Conservation (phyloP, 1,140 invertebrate genomes). For the Drepana arcuata region DNA sequence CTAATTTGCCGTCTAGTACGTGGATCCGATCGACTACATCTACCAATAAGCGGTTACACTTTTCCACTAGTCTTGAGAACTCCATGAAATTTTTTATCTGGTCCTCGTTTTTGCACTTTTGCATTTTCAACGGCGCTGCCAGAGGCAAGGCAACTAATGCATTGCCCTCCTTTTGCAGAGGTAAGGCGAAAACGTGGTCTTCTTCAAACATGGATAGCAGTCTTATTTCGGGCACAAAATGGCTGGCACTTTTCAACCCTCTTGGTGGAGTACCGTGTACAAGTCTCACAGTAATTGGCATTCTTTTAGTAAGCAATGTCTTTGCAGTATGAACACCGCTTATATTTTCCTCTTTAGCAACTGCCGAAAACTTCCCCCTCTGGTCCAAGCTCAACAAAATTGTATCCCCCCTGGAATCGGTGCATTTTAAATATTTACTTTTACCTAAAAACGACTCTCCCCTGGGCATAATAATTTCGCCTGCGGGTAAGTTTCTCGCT, state of each 20-base stretch:
- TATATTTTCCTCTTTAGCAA: constrained; percentile 93
- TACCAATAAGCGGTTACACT: constrained; percentile 82
- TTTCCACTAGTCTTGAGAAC: constrained; percentile 85
- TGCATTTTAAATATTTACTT: constrained; percentile 87
- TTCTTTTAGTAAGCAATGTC: constrained; percentile 87
- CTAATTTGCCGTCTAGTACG: constrained; percentile 83
- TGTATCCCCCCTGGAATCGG: constrained; percentile 87
- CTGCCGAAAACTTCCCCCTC: constrained; percentile 89
- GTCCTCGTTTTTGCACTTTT: constrained; percentile 87
- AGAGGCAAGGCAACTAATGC: constrained; percentile 87
- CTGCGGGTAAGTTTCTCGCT: constrained; percentile 79
- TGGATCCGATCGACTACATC: constrained; percentile 90
- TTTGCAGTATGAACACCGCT: constrained; percentile 91
- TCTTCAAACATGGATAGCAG: constrained; percentile 88
- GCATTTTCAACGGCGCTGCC: constrained; percentile 88
- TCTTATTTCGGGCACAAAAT: constrained; percentile 88
- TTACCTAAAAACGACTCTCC: constrained; percentile 79
- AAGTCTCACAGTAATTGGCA: constrained; percentile 91
- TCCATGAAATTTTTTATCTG: constrained; percentile 84
- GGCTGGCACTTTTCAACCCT: constrained; percentile 82
- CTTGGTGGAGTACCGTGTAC: constrained; percentile 89
- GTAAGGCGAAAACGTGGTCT: constrained; percentile 88
- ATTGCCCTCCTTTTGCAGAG: constrained; percentile 84
- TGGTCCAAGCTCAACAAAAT: constrained; percentile 88
- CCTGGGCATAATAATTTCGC: constrained; percentile 84